Evolutionary conservation across 2,888 invertebrate genomes (phyloP).

Genomic region (Anaspis maculata): DNA sequence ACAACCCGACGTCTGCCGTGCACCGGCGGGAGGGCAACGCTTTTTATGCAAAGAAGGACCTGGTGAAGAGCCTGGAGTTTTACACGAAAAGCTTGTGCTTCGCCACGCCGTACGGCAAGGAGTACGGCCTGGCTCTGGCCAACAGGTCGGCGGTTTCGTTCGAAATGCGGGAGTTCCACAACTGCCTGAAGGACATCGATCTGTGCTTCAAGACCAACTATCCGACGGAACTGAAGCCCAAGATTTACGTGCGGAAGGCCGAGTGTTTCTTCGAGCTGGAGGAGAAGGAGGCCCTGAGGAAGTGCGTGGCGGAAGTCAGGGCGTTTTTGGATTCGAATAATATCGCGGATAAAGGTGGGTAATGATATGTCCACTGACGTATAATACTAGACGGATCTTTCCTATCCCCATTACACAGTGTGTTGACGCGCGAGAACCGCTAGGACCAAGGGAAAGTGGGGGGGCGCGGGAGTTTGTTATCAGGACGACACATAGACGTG

Average conservation of each 20-base stretch:
- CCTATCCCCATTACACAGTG: no score
- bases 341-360: slow-evolving; percentile 29
- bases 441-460: no score
- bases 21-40: slow-evolving; percentile 50
- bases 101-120: slow-evolving; percentile 48
- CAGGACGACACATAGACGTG: no score
- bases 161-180: slow-evolving; percentile 52
- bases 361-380: slow-evolving; percentile 3
- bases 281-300: slow-evolving; percentile 25
- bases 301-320: slow-evolving; percentile 24
- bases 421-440: no score
- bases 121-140: slow-evolving; percentile 55
- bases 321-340: slow-evolving; percentile 22
- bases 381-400: no score
- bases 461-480: no score
- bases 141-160: slow-evolving; percentile 62
- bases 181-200: slow-evolving; percentile 56
- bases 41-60: slow-evolving; percentile 47
- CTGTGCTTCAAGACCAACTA: slow-evolving; percentile 53
- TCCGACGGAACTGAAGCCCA: slow-evolving; percentile 53
- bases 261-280: slow-evolving; percentile 54
- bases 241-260: slow-evolving; percentile 56
- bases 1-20: slow-evolving; percentile 29
- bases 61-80: slow-evolving; percentile 47
- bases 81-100: slow-evolving; percentile 57